Evolutionary conservation across 2,797 vertebrate genomes (phyloP).

Genomic region (Etheostoma perlongum): DNA sequence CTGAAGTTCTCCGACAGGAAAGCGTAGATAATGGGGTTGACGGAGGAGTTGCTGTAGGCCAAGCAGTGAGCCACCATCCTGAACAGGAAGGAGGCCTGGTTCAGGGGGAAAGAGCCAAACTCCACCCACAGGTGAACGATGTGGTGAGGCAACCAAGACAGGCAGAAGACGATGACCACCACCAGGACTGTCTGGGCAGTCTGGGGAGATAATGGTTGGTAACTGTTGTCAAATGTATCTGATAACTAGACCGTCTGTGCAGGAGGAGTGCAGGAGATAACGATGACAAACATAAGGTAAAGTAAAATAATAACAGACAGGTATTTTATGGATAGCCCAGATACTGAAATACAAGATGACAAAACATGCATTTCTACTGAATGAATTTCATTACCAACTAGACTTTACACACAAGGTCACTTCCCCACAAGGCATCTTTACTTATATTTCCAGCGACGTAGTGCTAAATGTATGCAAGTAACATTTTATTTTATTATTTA

Average conservation of each 20-base stretch:
- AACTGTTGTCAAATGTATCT: not conserved
- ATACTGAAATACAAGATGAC: not conserved
- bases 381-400: not conserved
- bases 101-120: slow-evolving; percentile 94
- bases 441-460: not conserved
- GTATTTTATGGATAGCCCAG: not conserved
- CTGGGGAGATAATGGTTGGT: slow-evolving; percentile 68
- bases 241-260: not conserved
- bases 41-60: slow-evolving; percentile 97
- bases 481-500: not conserved
- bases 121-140: slow-evolving; percentile 94
- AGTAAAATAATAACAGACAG: slow-evolving; percentile 15
- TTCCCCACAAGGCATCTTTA: not conserved
- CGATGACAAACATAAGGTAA: slow-evolving; percentile 3
- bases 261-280: not conserved
- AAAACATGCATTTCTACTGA: not conserved
- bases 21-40: slow-evolving; percentile 96
- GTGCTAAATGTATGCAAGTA: not conserved
- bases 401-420: not conserved
- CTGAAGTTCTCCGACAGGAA: slow-evolving; percentile 97
- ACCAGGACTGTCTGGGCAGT: slow-evolving; percentile 95
- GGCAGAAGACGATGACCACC: slow-evolving; percentile 95
- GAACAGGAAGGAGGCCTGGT: slow-evolving; percentile 93
- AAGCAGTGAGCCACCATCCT: slow-evolving; percentile 92
- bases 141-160: slow-evolving; percentile 96